Evolutionary conservation across 2,113 vertebrate species (phyloP), one percentile per base, ranked within the genome.

Genomic region (Lophius piscatorius): DNA sequence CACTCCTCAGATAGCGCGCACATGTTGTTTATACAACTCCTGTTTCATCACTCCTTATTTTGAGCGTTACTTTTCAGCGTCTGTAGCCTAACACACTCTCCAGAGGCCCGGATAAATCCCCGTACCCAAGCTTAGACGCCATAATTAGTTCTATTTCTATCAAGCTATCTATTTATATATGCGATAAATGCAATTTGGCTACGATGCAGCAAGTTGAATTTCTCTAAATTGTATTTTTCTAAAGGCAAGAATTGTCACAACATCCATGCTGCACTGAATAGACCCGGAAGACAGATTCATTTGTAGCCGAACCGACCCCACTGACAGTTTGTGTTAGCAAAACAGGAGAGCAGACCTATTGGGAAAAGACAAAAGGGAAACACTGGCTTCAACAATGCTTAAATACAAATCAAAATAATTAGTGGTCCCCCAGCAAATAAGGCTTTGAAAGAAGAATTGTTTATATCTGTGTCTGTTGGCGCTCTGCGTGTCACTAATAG

Each of bases 331-430:
- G 13, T 63, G 26, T 45, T 63, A 57, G 69, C 60, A 44, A 50
- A 70, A 51, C 41, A 66, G 34, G 18, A 51, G 58, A 80, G 4
- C 64, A 60, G 24, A 60, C 29, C 16, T 28, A 13, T 40, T 44
- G 54, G 54, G 46, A 48, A 63, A 80, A 73, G 57, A 77, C 45
- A 52, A 74, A 73, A 63, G 13, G 44, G 33, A 46, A 63, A 51
- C 67, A 41, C 28, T 68, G 71, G 61, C 69, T 61, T 38, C 49
- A 62, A 74, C 65, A 70, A 78, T 60, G 44, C 52, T 55, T 64
- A 72, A 80, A 78, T 63, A 57, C 31, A 70, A 65, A 74, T 78
- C 65, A 65, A 48, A 83, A 77, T 74, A 59, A 84, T 83, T 69
- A 69, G 70, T 59, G 41, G 67, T 84, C 77, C 70, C 69, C 58